Base-by-base conservation (phyloP, 1,140 invertebrate genomes). In the Calephelis nemesis region DNA sequence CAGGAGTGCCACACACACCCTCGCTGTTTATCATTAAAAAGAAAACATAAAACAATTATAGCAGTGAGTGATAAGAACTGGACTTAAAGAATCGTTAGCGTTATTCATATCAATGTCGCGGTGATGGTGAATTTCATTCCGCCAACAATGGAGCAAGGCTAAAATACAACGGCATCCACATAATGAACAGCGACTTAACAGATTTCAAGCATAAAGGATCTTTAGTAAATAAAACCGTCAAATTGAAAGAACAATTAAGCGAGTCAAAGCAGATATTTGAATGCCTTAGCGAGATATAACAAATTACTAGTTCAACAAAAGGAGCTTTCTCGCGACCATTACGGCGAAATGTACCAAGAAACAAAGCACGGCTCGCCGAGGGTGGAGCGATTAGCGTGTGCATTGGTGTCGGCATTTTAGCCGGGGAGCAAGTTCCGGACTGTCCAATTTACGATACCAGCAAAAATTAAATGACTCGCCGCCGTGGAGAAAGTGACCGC, bases 291-390 rank as follows among this genome's bases (percentile, higher is more conserved):
- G 81, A 83, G 83, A 89, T 87, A 87, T 88, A 91, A 90, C 88
- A 90, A 88, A 88, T 88, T 82, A 85, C 75, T 83, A 71, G 73
- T 76, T 76, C 77, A 87, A 91, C 88, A 91, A 91, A 85, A 82
- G 89, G 88, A 85, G 89, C 87, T 90, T 91, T 91, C 82, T 84
- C 79, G 86, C 79, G 82, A 83, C 89, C 84, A 90, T 91, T 91
- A 91, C 80, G 72, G 74, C 74, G 81, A 70, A 81, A 82, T 83
- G 84, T 83, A 87, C 80, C 72, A 79, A 74, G 76, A 87, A 76
- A 89, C 77, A 69, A 66, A 86, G 88, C 88, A 68, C 88, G 90
- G 63, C 87, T 78, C 80, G 85, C 67, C 84, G 87, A 67, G 88
- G 85, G 70, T 68, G 77, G 75, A 72, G 67, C 83, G 85, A 90